A percentile compares a stretch with the other conserved stretches of the same genome.
phyloP scores from a whole-genome alignment of 2,888 invertebrate species.

The Agonopterix arenella region DNA sequence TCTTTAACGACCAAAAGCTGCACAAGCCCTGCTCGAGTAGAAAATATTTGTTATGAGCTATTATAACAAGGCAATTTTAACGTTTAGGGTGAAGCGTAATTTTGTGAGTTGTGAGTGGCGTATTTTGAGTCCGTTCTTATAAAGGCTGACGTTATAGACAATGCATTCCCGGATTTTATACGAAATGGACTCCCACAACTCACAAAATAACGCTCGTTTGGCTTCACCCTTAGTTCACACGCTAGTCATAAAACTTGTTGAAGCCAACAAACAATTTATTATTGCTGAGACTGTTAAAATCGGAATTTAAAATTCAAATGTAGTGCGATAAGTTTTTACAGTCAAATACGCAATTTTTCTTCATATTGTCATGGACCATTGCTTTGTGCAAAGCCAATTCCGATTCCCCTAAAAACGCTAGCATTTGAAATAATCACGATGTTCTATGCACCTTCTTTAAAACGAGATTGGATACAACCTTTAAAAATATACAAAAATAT shows the following conservation, averaged over 20 bases:
- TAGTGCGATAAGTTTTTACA: too few relatives aligned
- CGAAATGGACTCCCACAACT: too few relatives aligned
- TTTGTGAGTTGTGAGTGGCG: too few relatives aligned
- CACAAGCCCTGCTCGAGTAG: constrained; percentile 4
- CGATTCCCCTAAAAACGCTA: neutral
- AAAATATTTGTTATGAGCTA: neutral
- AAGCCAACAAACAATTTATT: neutral
- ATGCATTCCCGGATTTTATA: too few relatives aligned
- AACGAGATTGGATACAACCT: neutral
- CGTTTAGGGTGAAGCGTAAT: too few relatives aligned
- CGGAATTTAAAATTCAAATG: too few relatives aligned
- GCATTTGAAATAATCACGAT: neutral
- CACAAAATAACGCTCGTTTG: too few relatives aligned
- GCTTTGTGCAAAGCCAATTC: neutral
- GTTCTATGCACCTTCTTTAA: neutral
- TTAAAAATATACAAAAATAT: neutral
- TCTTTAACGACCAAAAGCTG: constrained; percentile 10
- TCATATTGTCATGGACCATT: constrained; percentile 1
- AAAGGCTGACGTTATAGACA: too few relatives aligned
- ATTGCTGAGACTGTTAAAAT: too few relatives aligned
- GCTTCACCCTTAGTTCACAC: too few relatives aligned
- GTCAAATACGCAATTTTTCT: neutral
- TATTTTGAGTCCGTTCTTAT: too few relatives aligned
- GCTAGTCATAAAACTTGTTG: neutral
- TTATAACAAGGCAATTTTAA: constrained; percentile 1